Percentiles rank a stretch among this genome's conserved stretches.
phyloP scores from a whole-genome alignment of 2,113 vertebrate species.

The Hemibagrus wyckioides region DNA sequence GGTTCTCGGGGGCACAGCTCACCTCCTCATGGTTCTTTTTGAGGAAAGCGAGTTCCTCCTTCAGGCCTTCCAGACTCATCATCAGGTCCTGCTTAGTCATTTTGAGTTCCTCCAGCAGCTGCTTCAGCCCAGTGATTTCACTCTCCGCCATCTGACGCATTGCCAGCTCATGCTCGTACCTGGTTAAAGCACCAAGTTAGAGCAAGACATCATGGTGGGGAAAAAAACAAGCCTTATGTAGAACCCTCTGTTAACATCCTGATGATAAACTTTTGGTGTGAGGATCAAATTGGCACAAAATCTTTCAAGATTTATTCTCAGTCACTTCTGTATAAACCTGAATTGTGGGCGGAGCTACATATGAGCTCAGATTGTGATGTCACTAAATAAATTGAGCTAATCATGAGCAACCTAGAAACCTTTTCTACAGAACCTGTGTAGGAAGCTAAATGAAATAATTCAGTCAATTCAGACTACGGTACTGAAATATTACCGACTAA shows the following conservation, averaged over 20 bases:
- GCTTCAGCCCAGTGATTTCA: conserved; percentile 77
- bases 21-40: conserved; percentile 76
- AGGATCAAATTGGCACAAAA: neutral
- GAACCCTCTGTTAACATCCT: neutral
- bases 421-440: neutral
- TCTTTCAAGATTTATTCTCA: neutral
- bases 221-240: no score
- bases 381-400: neutral
- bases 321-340: neutral
- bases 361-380: neutral
- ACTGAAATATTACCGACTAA: neutral
- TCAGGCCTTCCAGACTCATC: conserved; percentile 68
- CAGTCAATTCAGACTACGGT: neutral
- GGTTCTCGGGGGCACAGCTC: neutral
- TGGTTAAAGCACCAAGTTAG: conserved; percentile 5
- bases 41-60: conserved; percentile 67
- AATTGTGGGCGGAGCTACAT: neutral
- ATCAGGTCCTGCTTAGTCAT: conserved; percentile 66
- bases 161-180: conserved; percentile 72
- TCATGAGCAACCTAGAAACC: neutral
- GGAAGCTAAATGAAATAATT: no score
- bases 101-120: conserved; percentile 73
- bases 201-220: no score
- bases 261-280: no score
- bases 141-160: conserved; percentile 81